Base-by-base conservation (phyloP, 2,113 vertebrate genomes). In the Corythornis vintsioides region DNA sequence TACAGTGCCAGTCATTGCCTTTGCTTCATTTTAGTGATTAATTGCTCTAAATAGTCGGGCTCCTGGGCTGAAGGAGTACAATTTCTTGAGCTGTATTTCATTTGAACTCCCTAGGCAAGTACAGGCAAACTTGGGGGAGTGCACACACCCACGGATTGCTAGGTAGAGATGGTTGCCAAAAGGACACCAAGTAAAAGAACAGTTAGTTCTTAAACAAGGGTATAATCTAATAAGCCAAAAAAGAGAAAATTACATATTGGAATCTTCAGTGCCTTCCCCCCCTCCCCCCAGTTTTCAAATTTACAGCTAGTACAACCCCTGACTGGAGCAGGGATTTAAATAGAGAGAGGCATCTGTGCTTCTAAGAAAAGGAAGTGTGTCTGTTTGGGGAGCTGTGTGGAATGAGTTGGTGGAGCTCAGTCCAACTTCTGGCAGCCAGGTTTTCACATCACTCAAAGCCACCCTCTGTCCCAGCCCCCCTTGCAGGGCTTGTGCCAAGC, bases 1-100 rank as follows among this genome's bases (percentile, higher is more conserved):
- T 97, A 94, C 89, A 84, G 85, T 96, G 96, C 94, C 94, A 95
- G 76, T 92, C 93, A 90, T 84, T 93, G 91, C 94, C 73, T 97
- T 97, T 96, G 91, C 84, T 97, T 97, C 95, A 91, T 98, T 96
- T 97, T 88, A 88, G 72, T 97, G 97, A 98, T 97, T 98, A 98
- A 98, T 98, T 98, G 94, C 96, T 90, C 95, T 81, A 83, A 97
- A 96, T 97, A 95, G 95, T 96, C 95, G 92, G 95, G 96, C 92
- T 92, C 86, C 93, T 91, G 92, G 92, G 81, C 88, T 88, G 89
- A 94, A 3, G 81, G 93, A 95, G 91, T 89, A 94, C 93, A 86
- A 74, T 93, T 92, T 93, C 83, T 86, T 83, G 90, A 71, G 83
- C 88, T 84, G 86, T 81, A 75, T 96, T 96, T 96, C 93, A 93